Conservation (phyloP, 1,140 invertebrate species). For the Pachypeltis micranthus region DNA sequence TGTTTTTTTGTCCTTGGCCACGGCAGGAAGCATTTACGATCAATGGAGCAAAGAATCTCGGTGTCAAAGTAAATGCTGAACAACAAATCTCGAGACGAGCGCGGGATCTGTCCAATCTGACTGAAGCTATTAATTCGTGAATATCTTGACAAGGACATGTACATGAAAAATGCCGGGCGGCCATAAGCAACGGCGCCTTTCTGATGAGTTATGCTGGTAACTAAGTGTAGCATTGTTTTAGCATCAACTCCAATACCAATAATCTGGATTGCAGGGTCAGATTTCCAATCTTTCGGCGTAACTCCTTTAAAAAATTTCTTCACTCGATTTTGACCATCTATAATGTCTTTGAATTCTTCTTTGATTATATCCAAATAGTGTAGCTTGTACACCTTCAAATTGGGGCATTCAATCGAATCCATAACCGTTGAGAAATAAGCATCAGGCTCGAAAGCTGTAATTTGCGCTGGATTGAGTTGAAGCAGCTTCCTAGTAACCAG, state of each 20-base stretch:
- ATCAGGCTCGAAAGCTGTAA: constrained; percentile 15
- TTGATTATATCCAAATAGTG: constrained; percentile 10
- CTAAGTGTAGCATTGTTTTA: constrained; percentile 3
- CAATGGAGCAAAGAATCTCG: not conserved
- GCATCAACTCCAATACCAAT: constrained; percentile 2
- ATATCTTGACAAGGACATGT: constrained; percentile 10
- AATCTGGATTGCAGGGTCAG: constrained; percentile 16
- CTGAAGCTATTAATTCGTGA: not conserved
- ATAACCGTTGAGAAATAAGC: not conserved
- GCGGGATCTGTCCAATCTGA: not conserved
- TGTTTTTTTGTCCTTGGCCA: constrained; percentile 13
- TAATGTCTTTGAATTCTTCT: constrained; percentile 7
- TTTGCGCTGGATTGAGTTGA: not conserved
- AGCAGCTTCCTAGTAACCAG: constrained; percentile 11
- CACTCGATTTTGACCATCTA: constrained; percentile 4
- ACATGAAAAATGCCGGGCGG: constrained; percentile 12
- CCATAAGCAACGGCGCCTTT: constrained; percentile 6
- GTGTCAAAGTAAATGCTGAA: constrained; percentile 15
- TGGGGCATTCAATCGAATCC: not conserved
- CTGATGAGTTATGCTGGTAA: constrained; percentile 17
- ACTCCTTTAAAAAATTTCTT: not conserved
- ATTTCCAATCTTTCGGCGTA: constrained; percentile 16
- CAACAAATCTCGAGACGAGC: not conserved
- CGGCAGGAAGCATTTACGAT: constrained; percentile 13
- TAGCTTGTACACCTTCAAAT: not conserved